Evolutionary conservation across 2,113 vertebrate genomes (phyloP), one percentile per base, ranked within the genome.

Genomic region (Etheostoma spectabile): DNA sequence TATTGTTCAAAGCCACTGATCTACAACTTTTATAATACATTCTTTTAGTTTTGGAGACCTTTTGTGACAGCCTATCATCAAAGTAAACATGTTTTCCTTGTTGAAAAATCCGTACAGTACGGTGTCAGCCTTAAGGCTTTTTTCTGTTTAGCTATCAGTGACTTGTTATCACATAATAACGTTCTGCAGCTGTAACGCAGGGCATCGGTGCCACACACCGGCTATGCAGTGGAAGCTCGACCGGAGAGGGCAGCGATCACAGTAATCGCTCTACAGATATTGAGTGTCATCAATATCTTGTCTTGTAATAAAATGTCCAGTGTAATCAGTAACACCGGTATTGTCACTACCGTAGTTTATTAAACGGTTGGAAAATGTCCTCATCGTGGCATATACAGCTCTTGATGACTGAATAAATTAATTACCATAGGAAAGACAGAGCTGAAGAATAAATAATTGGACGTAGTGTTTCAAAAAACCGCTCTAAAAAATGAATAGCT

Each of bases 371-470:
- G 38, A 38, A 38, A 38, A 38, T 38, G 38, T 38, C 38, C 8
- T 38, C 38, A 10, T 8, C 8, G 38, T 38, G 8, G 38, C 38
- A 38, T 38, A 10, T 38, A 38, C 8, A 38, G 8, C n/a, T 74
- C 27, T 77, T 62, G 38, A 77, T 80, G 74, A 77, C 60, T 49
- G 51, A 56, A 68, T 60, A 61, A 10, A 69, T 72, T 62, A 76
- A 81, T 76, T 80, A 46, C 38, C 53, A 69, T 77, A 80, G 78
- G 14, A 90, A 89, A 82, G 76, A 52, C 61, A 46, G 70, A 52
- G 55, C 35, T 16, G 62, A 45, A 78, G 24, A 79, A 84, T 67
- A 82, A 82, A 75, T 82, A 77, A 86, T 82, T 84, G 33, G 42
- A 80, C 24, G 30, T 14, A 2, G 30, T 55, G 35, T 45, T 74